Conservation (phyloP, 2,888 invertebrate species). For the Patella caerulea region DNA sequence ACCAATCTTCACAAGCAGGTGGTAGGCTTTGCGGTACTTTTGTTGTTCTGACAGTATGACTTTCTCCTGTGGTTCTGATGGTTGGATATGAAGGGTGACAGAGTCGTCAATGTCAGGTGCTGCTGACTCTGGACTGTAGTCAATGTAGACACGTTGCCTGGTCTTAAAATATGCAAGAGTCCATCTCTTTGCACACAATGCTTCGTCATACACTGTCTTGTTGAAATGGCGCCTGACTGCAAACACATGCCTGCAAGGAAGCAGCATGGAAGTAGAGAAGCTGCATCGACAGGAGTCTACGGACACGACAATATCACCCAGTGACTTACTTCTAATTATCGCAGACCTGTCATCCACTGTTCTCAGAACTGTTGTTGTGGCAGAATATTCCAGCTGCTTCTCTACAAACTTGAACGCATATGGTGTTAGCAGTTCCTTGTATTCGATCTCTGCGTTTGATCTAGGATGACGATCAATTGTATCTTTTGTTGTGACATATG, state of each 20-base stretch:
- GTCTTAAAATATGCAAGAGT: not conserved
- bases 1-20: not conserved
- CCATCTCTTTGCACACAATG: slow-evolving; percentile 21
- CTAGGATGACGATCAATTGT: not conserved
- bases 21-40: not conserved
- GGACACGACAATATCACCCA: slow-evolving; percentile 1
- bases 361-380: not conserved
- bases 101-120: slow-evolving; percentile 5
- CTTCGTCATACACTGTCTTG: not conserved
- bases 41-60: not conserved
- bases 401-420: slow-evolving; percentile 18
- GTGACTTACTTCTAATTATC: not conserved
- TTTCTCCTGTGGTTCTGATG: not conserved
- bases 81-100: not conserved
- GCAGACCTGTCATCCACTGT: slow-evolving; percentile 10
- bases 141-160: not conserved
- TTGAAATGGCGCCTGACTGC: slow-evolving; percentile 4
- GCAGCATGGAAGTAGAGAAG: slow-evolving; percentile 22
- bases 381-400: slow-evolving; percentile 16
- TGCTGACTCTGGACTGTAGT: not conserved
- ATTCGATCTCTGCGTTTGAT: not conserved
- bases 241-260: slow-evolving; percentile 30
- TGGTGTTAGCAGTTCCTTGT: slow-evolving; percentile 22
- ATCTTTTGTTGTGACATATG: slow-evolving; percentile 18
- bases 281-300: slow-evolving; percentile 18